Conservation (phyloP, 2,797 vertebrate species). For the Synanceia verrucosa region DNA sequence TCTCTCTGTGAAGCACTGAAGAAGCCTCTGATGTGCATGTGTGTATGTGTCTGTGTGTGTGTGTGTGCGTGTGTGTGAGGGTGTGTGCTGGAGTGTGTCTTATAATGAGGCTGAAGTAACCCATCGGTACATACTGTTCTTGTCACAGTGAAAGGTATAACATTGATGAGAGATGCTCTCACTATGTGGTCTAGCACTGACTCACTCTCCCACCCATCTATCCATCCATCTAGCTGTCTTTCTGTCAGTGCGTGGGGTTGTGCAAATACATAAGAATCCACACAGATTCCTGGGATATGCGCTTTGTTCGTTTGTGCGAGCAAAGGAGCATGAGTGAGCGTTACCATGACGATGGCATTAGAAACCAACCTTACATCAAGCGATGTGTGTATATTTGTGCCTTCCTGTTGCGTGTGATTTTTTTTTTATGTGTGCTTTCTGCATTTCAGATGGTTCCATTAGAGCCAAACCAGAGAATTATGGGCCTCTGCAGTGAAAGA, state of each 20-base stretch:
- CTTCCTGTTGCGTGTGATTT: conserved; percentile 31
- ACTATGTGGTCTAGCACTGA: conserved; percentile 70
- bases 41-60: background rate
- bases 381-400: conserved; percentile 45
- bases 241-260: conserved; percentile 60
- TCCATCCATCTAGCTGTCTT: conserved; percentile 51
- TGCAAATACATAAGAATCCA: conserved; percentile 78
- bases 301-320: conserved; percentile 69
- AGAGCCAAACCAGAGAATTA: conserved; percentile 26
- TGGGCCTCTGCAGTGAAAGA: conserved; percentile 20
- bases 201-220: conserved; percentile 55
- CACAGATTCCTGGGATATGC: conserved; percentile 72
- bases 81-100: conserved; percentile 33
- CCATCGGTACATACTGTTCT: conserved; percentile 69
- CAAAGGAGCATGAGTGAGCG: conserved; percentile 72
- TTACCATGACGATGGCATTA: conserved; percentile 86
- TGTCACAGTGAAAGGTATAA: conserved; percentile 70
- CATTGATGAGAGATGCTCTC: conserved; percentile 67
- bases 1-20: conserved; percentile 40
- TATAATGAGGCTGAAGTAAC: conserved; percentile 64
- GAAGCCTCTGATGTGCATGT: conserved; percentile 34
- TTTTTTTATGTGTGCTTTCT: conserved; percentile 11
- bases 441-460: conserved; percentile 34
- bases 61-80: background rate
- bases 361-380: conserved; percentile 76